Evolutionary conservation across 2,113 vertebrate genomes (phyloP).

Genomic region (Barbus barbus): DNA sequence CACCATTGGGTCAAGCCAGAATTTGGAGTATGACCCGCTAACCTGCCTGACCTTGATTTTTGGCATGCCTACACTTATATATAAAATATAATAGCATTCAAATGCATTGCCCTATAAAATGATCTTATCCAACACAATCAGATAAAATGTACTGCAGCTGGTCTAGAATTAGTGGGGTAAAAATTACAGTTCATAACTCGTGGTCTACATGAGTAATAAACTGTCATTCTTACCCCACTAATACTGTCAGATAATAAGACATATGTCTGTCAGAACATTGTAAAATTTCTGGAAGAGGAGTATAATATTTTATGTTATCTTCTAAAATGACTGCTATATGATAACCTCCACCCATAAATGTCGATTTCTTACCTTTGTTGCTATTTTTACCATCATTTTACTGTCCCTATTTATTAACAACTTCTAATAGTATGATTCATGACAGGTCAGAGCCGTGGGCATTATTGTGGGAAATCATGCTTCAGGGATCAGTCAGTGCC

Average conservation of each 20-base stretch:
- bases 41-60: slow-evolving; percentile 64
- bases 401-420: not conserved
- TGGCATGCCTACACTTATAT: not conserved
- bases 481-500: not conserved
- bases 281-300: slow-evolving; percentile 51
- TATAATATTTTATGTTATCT: slow-evolving; percentile 27
- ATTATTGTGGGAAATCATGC: not conserved
- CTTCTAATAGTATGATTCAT: slow-evolving; percentile 56
- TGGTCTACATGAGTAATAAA: not conserved
- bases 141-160: not conserved
- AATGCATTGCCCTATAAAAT: not conserved
- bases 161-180: not conserved
- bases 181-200: not conserved
- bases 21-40: slow-evolving; percentile 49
- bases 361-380: slow-evolving; percentile 27
- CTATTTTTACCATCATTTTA: not conserved
- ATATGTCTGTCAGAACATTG: slow-evolving; percentile 38
- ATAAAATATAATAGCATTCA: not conserved
- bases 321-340: slow-evolving; percentile 35
- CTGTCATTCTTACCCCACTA: slow-evolving; percentile 23
- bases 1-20: slow-evolving; percentile 42
- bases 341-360: slow-evolving; percentile 44
- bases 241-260: not conserved
- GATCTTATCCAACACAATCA: not conserved
- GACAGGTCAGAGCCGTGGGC: not conserved